A percentile compares a stretch with the other conserved stretches of the same genome.
Conservation (phyloP, 2,113 vertebrate genomes). For the Aix galericulata region DNA sequence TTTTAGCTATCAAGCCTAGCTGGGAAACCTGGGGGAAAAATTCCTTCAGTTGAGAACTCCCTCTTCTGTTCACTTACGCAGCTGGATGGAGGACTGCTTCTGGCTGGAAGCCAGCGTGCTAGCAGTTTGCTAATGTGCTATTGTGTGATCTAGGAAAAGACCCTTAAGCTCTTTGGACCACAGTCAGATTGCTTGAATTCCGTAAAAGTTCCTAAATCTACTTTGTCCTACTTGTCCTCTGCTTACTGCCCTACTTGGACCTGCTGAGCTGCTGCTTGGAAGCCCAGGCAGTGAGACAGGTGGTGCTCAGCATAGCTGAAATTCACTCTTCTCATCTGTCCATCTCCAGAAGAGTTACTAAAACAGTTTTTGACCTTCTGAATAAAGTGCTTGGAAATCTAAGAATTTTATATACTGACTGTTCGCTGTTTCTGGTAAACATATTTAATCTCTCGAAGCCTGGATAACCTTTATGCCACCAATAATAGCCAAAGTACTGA, state of each 20-base stretch:
- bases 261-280: neutral
- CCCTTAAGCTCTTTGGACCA: conserved; percentile 49
- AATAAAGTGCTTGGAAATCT: neutral
- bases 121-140: neutral
- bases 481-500: neutral
- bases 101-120: neutral
- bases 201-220: neutral
- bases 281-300: neutral
- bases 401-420: accelerated
- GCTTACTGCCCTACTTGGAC: neutral
- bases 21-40: neutral
- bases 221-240: neutral
- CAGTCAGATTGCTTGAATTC: neutral
- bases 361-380: neutral
- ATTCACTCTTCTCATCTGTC: neutral
- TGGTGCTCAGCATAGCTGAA: neutral
- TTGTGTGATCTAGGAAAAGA: conserved; percentile 48
- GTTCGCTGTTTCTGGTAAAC: neutral
- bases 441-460: neutral
- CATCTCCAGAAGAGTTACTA: accelerated
- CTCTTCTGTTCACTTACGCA: neutral
- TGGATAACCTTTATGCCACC: neutral
- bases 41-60: neutral
- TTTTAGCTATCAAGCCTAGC: neutral
- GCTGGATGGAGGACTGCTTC: neutral